Evolutionary conservation across 1,140 invertebrate species (phyloP).

Genomic region (Drosophila insularis): DNA sequence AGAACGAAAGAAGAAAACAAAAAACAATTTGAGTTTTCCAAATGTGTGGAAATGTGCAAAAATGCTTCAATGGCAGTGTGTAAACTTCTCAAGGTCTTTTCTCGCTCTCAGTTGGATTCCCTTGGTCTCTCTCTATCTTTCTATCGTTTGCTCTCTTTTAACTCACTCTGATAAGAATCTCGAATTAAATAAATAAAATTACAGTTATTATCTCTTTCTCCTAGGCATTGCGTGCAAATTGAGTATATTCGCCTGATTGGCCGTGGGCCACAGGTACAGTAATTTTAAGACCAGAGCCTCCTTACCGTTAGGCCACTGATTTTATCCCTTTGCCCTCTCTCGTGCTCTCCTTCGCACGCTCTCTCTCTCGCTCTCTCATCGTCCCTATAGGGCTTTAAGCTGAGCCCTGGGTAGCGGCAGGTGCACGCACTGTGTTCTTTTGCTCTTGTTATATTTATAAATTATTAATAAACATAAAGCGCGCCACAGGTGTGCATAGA

Average conservation of each 20-base stretch:
- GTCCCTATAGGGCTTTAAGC: constrained; percentile 25
- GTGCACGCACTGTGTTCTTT: constrained; percentile 5
- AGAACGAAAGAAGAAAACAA: neutral
- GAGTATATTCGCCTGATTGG: neutral
- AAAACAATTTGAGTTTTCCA: neutral
- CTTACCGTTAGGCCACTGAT: neutral
- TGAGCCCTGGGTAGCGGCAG: constrained; percentile 8
- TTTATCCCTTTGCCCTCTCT: neutral
- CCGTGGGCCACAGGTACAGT: constrained; percentile 38
- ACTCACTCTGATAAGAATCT: neutral
- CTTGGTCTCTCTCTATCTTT: neutral
- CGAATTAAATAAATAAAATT: constrained; percentile 1
- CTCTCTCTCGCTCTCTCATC: constrained; percentile 17
- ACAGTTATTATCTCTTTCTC: neutral
- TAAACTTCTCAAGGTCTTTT: too few relatives aligned
- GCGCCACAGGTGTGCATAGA: constrained; percentile 71
- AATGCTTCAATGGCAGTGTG: neutral
- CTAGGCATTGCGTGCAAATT: constrained; percentile 5
- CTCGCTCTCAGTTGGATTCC: too few relatives aligned
- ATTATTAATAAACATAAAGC: constrained; percentile 79
- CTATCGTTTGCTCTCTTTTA: neutral
- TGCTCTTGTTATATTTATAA: constrained; percentile 56
- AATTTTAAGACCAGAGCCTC: constrained; percentile 12
- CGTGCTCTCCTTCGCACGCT: neutral
- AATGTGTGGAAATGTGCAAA: neutral